Conservation (phyloP, 2,888 invertebrate species). For the Netelia inedita region DNA sequence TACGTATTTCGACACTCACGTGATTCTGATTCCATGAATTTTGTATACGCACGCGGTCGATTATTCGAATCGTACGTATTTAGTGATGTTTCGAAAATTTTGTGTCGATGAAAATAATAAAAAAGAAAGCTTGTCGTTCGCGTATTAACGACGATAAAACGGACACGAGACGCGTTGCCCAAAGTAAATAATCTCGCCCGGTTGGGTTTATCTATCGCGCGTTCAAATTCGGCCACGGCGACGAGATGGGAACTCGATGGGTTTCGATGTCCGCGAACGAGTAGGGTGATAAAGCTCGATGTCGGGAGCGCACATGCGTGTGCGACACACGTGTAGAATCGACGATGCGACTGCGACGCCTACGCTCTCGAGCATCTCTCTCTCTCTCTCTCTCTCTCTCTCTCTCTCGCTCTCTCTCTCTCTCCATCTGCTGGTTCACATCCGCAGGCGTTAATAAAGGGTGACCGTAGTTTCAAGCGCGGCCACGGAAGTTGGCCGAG, state of each 20-base stretch:
- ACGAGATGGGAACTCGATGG: conserved; percentile 69
- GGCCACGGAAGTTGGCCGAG: conserved; percentile 57
- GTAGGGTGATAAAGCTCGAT: conserved; percentile 44
- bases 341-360: conserved; percentile 70
- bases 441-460: conserved; percentile 56
- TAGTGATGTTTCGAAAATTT: too few relatives aligned
- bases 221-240: conserved; percentile 22
- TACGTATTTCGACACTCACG: too few relatives aligned
- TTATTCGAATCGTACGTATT: too few relatives aligned
- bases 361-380: conserved; percentile 62
- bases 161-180: neutral
- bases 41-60: too few relatives aligned
- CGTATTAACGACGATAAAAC: conserved; percentile 14
- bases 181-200: neutral
- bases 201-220: conserved; percentile 75
- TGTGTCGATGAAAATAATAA: too few relatives aligned
- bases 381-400: conserved; percentile 3
- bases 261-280: conserved; percentile 63
- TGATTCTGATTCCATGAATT: too few relatives aligned
- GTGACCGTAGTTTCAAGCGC: conserved; percentile 37
- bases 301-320: conserved; percentile 48
- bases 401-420: too few relatives aligned
- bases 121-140: too few relatives aligned
- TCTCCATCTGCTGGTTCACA: conserved; percentile 31
- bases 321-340: conserved; percentile 67